These are phyloP conservation scores for Neuroscelio doddi DNA, from an alignment of 2,888 invertebrate species.

Conservation along the genomic window DNA sequence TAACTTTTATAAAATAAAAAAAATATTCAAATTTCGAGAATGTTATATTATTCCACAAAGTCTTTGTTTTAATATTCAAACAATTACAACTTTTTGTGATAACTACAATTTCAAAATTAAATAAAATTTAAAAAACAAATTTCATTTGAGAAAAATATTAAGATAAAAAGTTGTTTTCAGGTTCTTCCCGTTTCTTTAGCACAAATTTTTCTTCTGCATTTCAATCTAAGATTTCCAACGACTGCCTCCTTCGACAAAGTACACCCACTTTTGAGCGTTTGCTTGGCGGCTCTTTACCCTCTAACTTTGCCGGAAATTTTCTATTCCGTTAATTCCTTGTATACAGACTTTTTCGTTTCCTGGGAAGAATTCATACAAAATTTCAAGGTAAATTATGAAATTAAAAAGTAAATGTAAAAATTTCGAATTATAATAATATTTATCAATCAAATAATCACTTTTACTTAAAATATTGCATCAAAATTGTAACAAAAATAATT, in stretches of 20 bases:
- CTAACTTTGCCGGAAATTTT: constrained; percentile 92
- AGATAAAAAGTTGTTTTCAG: constrained; percentile 49
- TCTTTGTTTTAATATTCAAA: too few species aligned
- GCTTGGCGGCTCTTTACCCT: constrained; percentile 92
- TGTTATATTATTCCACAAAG: too few species aligned
- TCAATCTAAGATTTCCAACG: constrained; percentile 93
- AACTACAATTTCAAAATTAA: too few species aligned
- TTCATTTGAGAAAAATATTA: neutral
- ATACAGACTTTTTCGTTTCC: constrained; percentile 84
- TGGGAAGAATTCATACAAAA: constrained; percentile 94
- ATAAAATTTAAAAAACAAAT: neutral
- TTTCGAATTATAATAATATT: too few species aligned
- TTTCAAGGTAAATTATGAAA: constrained; percentile 76
- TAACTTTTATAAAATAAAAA: too few species aligned
- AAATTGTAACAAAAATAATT: too few species aligned
- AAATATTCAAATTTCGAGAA: too few species aligned
- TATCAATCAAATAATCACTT: too few species aligned
- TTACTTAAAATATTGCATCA: too few species aligned
- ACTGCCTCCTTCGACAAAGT: constrained; percentile 92
- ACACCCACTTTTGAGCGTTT: constrained; percentile 90
- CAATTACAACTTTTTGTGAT: too few species aligned
- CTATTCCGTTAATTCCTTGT: constrained; percentile 91
- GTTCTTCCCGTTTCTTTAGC: constrained; percentile 89
- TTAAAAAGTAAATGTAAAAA: neutral
- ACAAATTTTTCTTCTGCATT: constrained; percentile 92